Conservation (phyloP, 53 echinoderm and acorn worm genomes). For the Zoroaster sp. region DNA sequence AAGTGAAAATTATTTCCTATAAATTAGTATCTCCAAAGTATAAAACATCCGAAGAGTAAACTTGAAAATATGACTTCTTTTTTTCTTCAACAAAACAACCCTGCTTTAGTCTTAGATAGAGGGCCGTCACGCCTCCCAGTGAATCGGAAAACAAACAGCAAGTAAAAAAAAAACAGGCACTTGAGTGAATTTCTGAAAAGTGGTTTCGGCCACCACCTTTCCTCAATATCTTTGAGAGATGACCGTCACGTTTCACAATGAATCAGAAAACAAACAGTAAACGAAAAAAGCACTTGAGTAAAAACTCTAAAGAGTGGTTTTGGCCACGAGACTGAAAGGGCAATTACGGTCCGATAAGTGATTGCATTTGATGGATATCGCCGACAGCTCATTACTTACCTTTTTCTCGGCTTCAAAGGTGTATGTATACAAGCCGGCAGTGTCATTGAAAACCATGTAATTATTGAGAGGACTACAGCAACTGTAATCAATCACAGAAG, state of each 20-base stretch:
- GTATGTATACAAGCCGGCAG: slow-evolving; percentile 96
- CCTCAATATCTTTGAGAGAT: not conserved
- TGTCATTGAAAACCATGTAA: slow-evolving; percentile 99
- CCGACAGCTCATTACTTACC: slow-evolving; percentile 32
- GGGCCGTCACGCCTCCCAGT: not conserved
- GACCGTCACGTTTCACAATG: not conserved
- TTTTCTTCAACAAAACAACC: not conserved
- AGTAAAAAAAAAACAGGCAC: not conserved
- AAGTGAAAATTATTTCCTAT: not conserved
- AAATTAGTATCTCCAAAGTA: not conserved
- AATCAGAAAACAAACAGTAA: not conserved
- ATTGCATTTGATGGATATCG: not conserved
- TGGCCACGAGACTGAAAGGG: not conserved
- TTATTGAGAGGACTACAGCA: slow-evolving; percentile 95
- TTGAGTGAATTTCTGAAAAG: too few relatives aligned
- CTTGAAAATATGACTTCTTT: not conserved
- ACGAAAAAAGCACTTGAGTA: not conserved
- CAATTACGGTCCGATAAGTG: not conserved
- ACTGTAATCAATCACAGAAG: slow-evolving; percentile 56
- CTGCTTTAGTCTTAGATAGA: not conserved
- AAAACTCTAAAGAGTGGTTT: not conserved
- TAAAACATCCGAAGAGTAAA: not conserved
- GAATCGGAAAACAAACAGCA: not conserved
- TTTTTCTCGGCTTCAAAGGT: slow-evolving; percentile 99
- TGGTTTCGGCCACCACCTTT: not conserved